Percentiles rank a stretch among this genome's conserved stretches.
These are phyloP conservation scores for Pammene fasciana DNA, from an alignment of 2,888 invertebrate species.

Conservation along the genomic window DNA sequence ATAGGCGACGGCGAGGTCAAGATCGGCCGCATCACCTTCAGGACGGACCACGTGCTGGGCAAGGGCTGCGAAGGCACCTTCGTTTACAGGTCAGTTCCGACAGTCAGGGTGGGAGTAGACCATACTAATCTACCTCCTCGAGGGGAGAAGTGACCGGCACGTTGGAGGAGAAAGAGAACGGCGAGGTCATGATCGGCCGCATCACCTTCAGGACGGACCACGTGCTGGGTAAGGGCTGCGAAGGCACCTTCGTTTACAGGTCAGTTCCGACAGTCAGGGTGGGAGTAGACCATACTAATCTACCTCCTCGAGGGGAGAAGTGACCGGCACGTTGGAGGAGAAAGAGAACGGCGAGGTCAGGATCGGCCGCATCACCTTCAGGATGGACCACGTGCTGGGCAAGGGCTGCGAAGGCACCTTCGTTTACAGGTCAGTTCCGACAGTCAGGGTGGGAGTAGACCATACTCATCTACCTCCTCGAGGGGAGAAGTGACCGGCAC, in stretches of 20 bases:
- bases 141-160: slow-evolving; percentile 79
- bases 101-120: neutral
- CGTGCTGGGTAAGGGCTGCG: slow-evolving; percentile 97
- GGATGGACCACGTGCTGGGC: slow-evolving; percentile 92
- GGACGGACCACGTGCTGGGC: slow-evolving; percentile 93
- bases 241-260: slow-evolving; percentile 98
- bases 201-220: slow-evolving; percentile 93
- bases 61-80: slow-evolving; percentile 99
- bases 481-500: slow-evolving; percentile 79
- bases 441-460: neutral
- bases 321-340: slow-evolving; percentile 84
- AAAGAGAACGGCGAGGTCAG: slow-evolving; percentile 86
- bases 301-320: slow-evolving; percentile 67
- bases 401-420: slow-evolving; percentile 99
- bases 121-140: slow-evolving; percentile 68
- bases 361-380: slow-evolving; percentile 95
- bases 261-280: slow-evolving; percentile 56
- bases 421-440: slow-evolving; percentile 89
- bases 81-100: slow-evolving; percentile 89
- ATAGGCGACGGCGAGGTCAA: slow-evolving; percentile 86
- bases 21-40: slow-evolving; percentile 95
- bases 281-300: slow-evolving; percentile 50
- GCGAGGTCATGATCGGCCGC: slow-evolving; percentile 90
- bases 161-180: slow-evolving; percentile 85
- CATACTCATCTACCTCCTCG: slow-evolving; percentile 68